Base-by-base conservation (phyloP, 2,797 vertebrate genomes). In the Fundulus diaphanus region DNA sequence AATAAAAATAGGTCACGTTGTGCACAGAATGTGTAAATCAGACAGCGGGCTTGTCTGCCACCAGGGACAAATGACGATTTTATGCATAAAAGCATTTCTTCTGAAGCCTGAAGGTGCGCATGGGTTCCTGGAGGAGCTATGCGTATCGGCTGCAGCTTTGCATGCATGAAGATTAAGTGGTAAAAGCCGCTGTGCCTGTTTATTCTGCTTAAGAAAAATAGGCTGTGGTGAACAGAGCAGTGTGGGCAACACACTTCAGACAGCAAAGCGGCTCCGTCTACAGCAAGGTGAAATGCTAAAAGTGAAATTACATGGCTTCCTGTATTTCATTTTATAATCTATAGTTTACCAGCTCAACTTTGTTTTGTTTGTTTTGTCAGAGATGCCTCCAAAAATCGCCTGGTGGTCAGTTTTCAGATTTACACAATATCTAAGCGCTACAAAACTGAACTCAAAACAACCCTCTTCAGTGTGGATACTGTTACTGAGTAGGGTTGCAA, bases 1-100 rank as follows among this genome's bases (percentile, higher is more conserved):
- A 72, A 79, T 76, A 76, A 76, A 94, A 93, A 82, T 92, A 74
- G 92, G 90, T 92, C 91, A 92, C 52, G 49, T 59, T 31, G 1
- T 56, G 70, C 49, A 57, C 24, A 48, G 48, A 74, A 70, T 72
- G 68, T 68, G 73, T 52, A 57, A 57, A 78, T 80, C 20, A 57
- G 22, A 65, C 15, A 68, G 69, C 73, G 5, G 29, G 68, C 54
- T 37, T 37, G 57, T 67, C 79, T 42, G 7, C 68, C 6, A 48
- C 13, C 29, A 18, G 24, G 54, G 68, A 66, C 77, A 77, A 81
- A 85, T 78, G 65, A 68, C 0, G 1, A 63, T 82, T 81, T 75
- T 76, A 76, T 77, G 71, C 79, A 52, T 37, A 22, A 73, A 80
- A 77, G 56, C 31, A 49, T 70, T 79, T 74, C 29, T 69, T 68